phyloP scores from a whole-genome alignment of 35 echinoderm and acorn worm genomes.

The Patiria miniata region DNA sequence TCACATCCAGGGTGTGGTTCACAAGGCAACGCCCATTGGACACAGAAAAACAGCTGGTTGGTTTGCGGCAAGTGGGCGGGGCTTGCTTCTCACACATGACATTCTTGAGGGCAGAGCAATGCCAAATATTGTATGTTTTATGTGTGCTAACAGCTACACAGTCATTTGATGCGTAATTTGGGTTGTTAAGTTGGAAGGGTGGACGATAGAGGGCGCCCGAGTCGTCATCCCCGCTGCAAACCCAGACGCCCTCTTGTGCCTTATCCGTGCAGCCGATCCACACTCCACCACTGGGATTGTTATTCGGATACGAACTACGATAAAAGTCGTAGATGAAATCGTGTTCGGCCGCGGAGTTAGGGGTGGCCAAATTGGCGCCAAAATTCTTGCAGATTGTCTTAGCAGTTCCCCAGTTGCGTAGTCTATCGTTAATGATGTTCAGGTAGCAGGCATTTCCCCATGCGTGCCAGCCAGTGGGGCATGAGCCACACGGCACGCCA shows the following conservation, averaged over 20 bases:
- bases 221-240: neutral
- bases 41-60: neutral
- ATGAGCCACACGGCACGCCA: neutral
- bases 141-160: neutral
- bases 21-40: neutral
- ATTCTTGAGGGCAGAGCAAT: neutral
- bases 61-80: neutral
- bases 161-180: neutral
- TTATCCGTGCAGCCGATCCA: neutral
- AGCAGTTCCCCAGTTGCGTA: neutral
- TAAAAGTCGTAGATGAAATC: neutral
- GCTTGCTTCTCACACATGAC: neutral
- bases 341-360: neutral
- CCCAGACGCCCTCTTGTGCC: neutral
- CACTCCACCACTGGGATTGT: neutral
- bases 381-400: slow-evolving; percentile 9
- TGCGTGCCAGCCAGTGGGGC: neutral
- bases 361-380: neutral
- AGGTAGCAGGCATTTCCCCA: neutral
- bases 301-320: neutral
- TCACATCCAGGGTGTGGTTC: slow-evolving; percentile 16
- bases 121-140: neutral
- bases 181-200: neutral
- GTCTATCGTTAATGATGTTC: neutral
- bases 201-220: neutral